Evolutionary conservation across 2,113 vertebrate genomes (phyloP).

Genomic region (Microcebus ravelobensis): DNA sequence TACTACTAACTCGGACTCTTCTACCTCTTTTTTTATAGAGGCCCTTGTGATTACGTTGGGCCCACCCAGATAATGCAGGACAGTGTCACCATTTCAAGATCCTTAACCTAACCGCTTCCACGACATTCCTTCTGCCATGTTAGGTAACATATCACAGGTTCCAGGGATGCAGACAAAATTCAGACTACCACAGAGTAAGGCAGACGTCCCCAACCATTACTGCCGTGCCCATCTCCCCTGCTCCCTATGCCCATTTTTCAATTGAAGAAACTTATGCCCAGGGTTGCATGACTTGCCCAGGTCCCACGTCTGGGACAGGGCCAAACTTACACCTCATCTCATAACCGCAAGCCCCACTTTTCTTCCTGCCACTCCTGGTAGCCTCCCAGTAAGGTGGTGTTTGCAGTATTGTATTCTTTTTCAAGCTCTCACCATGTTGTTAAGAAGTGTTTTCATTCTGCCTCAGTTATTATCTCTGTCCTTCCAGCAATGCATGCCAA

Average conservation of each 20-base stretch:
- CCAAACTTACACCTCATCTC: neutral
- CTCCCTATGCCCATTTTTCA: too few relatives aligned
- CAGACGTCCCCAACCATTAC: too few relatives aligned
- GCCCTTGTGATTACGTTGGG: neutral
- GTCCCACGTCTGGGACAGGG: neutral
- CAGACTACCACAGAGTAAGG: neutral
- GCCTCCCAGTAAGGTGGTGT: neutral
- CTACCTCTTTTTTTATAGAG: neutral
- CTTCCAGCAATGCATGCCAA: neutral
- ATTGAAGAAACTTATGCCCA: neutral
- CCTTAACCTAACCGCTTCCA: neutral
- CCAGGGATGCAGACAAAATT: neutral
- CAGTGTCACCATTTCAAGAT: neutral
- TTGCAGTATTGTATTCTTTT: neutral
- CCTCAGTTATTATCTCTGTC: neutral
- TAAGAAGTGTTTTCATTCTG: neutral
- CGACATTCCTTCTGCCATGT: neutral
- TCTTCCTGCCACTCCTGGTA: neutral
- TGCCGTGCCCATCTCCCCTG: fast-evolving
- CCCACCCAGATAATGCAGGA: neutral
- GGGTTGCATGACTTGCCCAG: neutral
- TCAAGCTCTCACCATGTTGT: neutral
- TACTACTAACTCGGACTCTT: neutral
- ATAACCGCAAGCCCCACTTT: neutral
- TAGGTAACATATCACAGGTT: neutral